A percentile compares a stretch with the other conserved stretches of the same genome.
phyloP scores from a whole-genome alignment of 1,140 invertebrate species.

The Meloidogyne chitwoodi region DNA sequence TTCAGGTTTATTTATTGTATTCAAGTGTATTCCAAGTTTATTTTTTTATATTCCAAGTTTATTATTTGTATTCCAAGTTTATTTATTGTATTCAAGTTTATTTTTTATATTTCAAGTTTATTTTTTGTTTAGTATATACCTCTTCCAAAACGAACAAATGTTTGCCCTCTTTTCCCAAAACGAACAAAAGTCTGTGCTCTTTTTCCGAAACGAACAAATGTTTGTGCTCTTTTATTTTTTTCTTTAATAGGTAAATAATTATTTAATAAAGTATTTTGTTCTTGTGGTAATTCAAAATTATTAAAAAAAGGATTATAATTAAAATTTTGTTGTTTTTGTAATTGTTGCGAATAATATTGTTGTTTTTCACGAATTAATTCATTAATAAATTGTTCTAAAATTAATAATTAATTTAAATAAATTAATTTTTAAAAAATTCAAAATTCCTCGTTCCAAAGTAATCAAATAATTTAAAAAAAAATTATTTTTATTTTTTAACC shows the following conservation, averaged over 20 bases:
- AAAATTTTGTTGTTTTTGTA: background rate
- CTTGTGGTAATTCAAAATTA: background rate
- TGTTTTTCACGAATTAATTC: background rate
- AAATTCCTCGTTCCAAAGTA: no score
- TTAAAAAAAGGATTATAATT: background rate
- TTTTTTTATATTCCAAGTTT: no score
- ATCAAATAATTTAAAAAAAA: no score
- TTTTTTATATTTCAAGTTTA: no score
- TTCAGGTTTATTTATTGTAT: no score
- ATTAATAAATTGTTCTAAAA: background rate
- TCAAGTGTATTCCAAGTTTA: no score
- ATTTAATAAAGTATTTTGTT: background rate
- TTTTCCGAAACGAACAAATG: conserved; percentile 26
- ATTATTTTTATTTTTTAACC: background rate
- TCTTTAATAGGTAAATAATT: background rate
- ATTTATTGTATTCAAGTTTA: no score
- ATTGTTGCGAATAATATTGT: background rate
- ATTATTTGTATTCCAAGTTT: no score
- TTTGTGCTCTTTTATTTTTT: conserved; percentile 16
- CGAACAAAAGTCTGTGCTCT: conserved; percentile 51
- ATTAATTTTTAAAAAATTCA: no score
- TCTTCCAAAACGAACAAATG: conserved; percentile 36
- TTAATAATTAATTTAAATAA: background rate
- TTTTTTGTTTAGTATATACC: no score
- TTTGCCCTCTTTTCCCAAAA: conserved; percentile 49